phyloP scores from a whole-genome alignment of 2,113 vertebrate genomes.

The Tragulus kanchil region DNA sequence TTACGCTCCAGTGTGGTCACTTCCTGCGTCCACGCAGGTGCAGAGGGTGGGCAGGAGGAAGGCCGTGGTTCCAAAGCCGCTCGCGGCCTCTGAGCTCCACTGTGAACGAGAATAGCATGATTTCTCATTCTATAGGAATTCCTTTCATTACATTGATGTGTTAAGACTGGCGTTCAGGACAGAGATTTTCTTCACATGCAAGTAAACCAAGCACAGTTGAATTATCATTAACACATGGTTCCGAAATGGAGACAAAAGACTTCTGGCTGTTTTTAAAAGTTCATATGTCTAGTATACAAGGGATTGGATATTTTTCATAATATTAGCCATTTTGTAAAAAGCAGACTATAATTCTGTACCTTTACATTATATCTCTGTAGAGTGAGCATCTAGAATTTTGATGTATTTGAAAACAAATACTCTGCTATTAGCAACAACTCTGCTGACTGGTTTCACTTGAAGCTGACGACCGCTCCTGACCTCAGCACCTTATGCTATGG shows the following conservation, averaged over 20 bases:
- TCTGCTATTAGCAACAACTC: background rate
- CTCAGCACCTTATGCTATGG: fast-evolving
- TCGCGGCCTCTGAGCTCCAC: background rate
- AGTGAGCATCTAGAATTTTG: background rate
- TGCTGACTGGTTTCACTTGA: background rate
- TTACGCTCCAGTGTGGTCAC: background rate
- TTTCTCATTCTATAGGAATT: background rate
- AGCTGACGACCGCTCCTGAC: too few species aligned
- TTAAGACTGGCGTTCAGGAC: background rate
- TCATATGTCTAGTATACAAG: background rate
- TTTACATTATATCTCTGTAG: background rate
- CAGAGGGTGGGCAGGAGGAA: background rate
- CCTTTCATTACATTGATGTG: background rate
- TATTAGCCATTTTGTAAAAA: background rate
- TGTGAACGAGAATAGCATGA: background rate
- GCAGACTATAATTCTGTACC: background rate
- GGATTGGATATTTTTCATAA: background rate
- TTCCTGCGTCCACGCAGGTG: background rate
- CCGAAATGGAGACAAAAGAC: background rate
- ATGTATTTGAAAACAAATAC: background rate
- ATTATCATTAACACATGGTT: background rate
- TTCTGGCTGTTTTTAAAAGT: background rate
- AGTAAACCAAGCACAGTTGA: background rate
- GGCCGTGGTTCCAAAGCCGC: background rate
- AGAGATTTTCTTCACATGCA: background rate